Conservation (phyloP, 1,140 invertebrate species). For the Drosophila pseudoananassae region DNA sequence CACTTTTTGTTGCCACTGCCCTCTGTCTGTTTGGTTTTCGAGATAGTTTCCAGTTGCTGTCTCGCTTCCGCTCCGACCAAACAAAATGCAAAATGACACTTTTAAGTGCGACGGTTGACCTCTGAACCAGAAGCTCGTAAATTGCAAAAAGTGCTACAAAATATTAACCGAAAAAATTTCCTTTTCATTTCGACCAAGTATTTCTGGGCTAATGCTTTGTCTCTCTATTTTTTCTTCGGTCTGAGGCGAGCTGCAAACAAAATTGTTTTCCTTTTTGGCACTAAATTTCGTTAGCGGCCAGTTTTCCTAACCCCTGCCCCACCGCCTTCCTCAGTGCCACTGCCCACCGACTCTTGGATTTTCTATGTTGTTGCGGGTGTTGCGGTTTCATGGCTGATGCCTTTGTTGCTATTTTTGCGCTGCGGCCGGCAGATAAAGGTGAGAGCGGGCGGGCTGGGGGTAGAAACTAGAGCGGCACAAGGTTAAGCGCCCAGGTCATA, state of each 20-base stretch:
- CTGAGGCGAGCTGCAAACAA: neutral
- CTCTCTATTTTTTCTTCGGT: constrained; percentile 4
- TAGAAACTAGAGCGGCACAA: constrained; percentile 44
- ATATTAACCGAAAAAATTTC: constrained; percentile 48
- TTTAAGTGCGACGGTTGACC: constrained; percentile 79
- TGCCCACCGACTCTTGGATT: constrained; percentile 26
- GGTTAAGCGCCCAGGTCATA: constrained; percentile 75
- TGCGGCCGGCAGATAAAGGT: constrained; percentile 53
- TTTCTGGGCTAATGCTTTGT: constrained; percentile 71
- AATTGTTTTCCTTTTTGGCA: constrained; percentile 64
- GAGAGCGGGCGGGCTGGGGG: constrained; percentile 5
- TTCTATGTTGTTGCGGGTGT: constrained; percentile 65
- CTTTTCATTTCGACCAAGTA: constrained; percentile 63
- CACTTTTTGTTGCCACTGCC: constrained; percentile 27
- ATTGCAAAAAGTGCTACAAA: constrained; percentile 47
- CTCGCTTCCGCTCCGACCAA: constrained; percentile 23
- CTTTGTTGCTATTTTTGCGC: constrained; percentile 28
- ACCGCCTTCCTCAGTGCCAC: neutral
- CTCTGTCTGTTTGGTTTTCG: constrained; percentile 66
- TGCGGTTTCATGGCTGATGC: constrained; percentile 65
- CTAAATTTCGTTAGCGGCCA: constrained; percentile 78
- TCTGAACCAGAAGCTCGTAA: constrained; percentile 81
- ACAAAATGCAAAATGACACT: constrained; percentile 78
- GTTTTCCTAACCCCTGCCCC: constrained; percentile 44
- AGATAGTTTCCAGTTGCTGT: constrained; percentile 11